phyloP scores from a whole-genome alignment of 2,888 invertebrate species.

The Drosophila lutescens region DNA sequence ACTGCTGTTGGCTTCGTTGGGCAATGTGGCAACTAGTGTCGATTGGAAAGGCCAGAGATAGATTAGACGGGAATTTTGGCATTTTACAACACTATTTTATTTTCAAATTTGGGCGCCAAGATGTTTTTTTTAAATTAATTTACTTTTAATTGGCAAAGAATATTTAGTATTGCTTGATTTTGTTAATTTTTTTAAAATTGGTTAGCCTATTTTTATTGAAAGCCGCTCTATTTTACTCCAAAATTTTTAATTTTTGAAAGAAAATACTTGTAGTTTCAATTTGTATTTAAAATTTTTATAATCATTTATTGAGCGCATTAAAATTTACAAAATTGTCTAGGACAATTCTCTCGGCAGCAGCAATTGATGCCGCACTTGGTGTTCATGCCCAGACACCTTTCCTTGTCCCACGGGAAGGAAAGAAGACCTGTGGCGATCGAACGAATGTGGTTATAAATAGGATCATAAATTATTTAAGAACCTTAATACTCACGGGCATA shows the following conservation, averaged over 20 bases:
- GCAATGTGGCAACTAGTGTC: conserved; percentile 19
- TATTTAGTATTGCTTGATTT: no score
- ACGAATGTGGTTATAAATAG: neutral
- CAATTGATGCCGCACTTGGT: conserved; percentile 25
- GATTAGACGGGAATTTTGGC: neutral
- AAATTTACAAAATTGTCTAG: conserved; percentile 27
- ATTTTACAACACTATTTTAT: neutral
- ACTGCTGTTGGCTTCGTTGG: conserved; percentile 67
- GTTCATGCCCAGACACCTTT: conserved; percentile 2
- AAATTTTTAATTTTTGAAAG: no score
- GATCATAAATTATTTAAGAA: neutral
- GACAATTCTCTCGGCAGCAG: conserved; percentile 38
- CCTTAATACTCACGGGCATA: conserved; percentile 30
- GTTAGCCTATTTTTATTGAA: neutral
- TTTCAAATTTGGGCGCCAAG: neutral
- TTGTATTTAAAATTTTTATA: neutral
- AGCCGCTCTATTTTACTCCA: no score
- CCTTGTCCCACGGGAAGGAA: neutral
- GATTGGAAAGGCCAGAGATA: neutral
- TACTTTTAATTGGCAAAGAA: no score
- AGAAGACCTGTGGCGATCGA: neutral
- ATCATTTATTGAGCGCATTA: neutral
- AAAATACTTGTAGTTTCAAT: no score
- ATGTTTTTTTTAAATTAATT: no score
- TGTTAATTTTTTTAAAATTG: no score